These are phyloP conservation scores for Spodoptera litura DNA, from an alignment of 1,140 invertebrate genomes.

Conservation along the genomic window DNA sequence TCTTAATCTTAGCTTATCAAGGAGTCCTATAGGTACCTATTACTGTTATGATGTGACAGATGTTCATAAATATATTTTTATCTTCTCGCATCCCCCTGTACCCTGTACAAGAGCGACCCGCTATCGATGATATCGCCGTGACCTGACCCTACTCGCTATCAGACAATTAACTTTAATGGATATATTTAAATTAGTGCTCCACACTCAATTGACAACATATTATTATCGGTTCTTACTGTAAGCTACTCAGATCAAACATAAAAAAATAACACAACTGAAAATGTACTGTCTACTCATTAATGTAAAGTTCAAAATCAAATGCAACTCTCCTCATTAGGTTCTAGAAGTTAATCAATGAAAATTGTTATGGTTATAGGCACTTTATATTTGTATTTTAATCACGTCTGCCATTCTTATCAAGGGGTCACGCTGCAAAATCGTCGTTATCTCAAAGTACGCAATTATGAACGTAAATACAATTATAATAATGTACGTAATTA, in stretches of 20 bases:
- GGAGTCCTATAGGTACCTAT: too few relatives aligned
- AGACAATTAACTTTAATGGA: constrained; percentile 83
- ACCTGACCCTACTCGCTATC: constrained; percentile 75
- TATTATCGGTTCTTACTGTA: constrained; percentile 54
- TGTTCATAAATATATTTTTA: too few relatives aligned
- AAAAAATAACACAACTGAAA: not conserved
- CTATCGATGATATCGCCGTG: constrained; percentile 59
- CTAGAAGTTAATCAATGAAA: constrained; percentile 47
- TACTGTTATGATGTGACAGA: too few relatives aligned
- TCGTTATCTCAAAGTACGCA: constrained; percentile 34
- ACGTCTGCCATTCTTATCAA: constrained; percentile 38
- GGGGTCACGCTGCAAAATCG: constrained; percentile 43
- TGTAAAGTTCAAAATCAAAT: constrained; percentile 21
- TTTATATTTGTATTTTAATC: constrained; percentile 47
- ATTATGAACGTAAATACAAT: constrained; percentile 42
- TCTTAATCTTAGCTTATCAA: too few relatives aligned
- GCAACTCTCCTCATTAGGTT: constrained; percentile 1
- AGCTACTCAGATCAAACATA: constrained; percentile 27
- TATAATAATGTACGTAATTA: constrained; percentile 33
- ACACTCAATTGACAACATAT: constrained; percentile 71
- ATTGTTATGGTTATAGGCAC: constrained; percentile 42
- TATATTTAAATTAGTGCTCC: constrained; percentile 83
- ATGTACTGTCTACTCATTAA: not conserved
- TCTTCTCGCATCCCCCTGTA: constrained; percentile 57
- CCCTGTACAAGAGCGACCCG: constrained; percentile 50